These are phyloP conservation scores for Menidia menidia DNA, from an alignment of 2,797 vertebrate genomes.

Conservation along the genomic window DNA sequence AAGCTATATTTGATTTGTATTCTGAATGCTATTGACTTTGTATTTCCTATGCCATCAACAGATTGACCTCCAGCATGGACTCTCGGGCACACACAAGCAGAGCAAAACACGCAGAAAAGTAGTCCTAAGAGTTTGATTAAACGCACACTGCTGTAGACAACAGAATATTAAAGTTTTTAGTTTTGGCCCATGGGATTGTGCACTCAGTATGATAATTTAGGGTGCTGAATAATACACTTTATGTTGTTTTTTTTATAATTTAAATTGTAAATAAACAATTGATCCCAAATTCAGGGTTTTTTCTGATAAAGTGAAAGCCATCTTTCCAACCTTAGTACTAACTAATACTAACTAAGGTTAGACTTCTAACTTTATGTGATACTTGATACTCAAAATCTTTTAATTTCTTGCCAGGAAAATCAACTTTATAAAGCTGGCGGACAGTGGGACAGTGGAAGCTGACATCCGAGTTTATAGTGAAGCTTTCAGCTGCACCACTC, in stretches of 20 bases:
- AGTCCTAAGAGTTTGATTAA: conserved; percentile 44
- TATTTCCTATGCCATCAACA: conserved; percentile 20
- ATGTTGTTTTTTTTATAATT: neutral
- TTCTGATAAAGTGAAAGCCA: neutral
- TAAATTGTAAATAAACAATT: no score
- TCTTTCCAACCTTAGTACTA: no score
- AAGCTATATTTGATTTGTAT: conserved; percentile 24
- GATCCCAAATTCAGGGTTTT: neutral
- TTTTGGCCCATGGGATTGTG: neutral
- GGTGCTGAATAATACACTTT: conserved; percentile 9
- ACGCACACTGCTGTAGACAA: conserved; percentile 55
- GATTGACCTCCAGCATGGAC: conserved; percentile 30
- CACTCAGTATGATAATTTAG: neutral
- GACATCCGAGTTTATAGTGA: conserved; percentile 48
- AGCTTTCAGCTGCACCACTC: conserved; percentile 32
- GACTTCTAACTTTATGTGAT: conserved; percentile 44
- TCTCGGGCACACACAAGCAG: conserved; percentile 4
- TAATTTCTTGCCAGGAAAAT: conserved; percentile 49
- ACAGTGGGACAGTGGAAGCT: conserved; percentile 39
- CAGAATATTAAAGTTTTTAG: conserved; percentile 35
- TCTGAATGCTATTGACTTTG: conserved; percentile 39
- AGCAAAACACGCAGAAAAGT: conserved; percentile 17
- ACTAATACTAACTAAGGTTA: no score
- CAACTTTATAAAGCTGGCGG: conserved; percentile 57
- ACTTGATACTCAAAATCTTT: conserved; percentile 53